Base-by-base conservation (phyloP, 2,113 vertebrate genomes). In the Podarcis raffonei region DNA sequence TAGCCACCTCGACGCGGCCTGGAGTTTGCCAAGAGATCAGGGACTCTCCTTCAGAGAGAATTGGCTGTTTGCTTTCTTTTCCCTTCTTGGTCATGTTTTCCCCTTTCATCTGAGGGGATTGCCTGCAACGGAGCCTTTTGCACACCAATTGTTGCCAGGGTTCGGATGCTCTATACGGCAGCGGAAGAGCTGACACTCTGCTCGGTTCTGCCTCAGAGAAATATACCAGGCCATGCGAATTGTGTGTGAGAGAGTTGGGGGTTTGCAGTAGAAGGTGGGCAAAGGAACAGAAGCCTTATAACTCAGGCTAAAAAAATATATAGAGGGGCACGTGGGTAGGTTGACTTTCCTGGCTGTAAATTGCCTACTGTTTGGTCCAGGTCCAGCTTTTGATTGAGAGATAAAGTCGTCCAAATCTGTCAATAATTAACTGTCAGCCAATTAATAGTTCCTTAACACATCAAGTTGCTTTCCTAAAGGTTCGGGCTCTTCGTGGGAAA, bases 1-100 rank as follows among this genome's bases (percentile, higher is more conserved):
- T 96, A 96, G 95, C 92, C 84, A 97, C 96, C 97, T 97, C 96
- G 95, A 96, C 76, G 87, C 94, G 95, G 94, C 93, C 92, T 94
- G 92, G 91, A 93, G 95, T 96, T 96, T 94, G 92, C 89, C 82
- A 53, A 48, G 90, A 81, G 87, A 94, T 94, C 92, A 88, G 90
- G 12, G 57, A 39, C 89, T 94, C 89, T 94, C 87, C 93, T 94
- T 93, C 90, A 92, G 93, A 94, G 88, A 94, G 84, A 91, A 92
- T 91, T 91, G 92, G 90, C 85, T 87, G 89, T 72, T 80, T 83
- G 89, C 89, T 92, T 88, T 90, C 27, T 32, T 92, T 92, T 88
- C 80, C 59, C 81, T 85, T 77, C 66, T 81, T 59, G 65, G 72
- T 83, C 12, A 68, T 84, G 37, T 90, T 86, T 74, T 57, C 79